A percentile compares a stretch with the other conserved stretches of the same genome.
Evolutionary conservation across 2,113 vertebrate species (phyloP).

Genomic region (Cnemophilus loriae): DNA sequence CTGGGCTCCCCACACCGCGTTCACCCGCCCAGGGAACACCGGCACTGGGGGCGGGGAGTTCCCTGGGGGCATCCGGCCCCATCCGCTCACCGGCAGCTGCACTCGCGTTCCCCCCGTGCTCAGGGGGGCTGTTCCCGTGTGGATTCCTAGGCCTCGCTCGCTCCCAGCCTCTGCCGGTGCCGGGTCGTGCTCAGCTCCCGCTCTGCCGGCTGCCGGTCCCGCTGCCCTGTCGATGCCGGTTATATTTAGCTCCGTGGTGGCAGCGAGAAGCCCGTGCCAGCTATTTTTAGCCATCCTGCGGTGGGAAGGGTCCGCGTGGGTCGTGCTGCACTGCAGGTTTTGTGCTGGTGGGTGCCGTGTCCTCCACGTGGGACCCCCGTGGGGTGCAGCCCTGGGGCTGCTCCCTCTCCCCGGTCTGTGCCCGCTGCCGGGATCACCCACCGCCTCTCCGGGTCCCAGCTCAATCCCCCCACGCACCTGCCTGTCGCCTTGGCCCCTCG

Average conservation of each 20-base stretch:
- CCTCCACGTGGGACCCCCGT: fast-evolving
- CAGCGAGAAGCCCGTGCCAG: not conserved
- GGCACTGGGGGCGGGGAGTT: not conserved
- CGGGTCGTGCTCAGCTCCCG: not conserved
- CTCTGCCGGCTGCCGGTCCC: not conserved
- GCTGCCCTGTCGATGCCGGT: not conserved
- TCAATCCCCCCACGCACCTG: fast-evolving
- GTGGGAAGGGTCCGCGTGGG: not conserved
- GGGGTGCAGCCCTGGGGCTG: not conserved
- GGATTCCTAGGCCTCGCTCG: not conserved
- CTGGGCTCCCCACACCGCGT: not conserved
- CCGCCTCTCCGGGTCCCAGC: fast-evolving
- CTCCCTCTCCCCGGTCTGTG: fast-evolving
- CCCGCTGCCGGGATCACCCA: not conserved
- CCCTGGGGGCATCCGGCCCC: not conserved
- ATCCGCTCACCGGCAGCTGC: not conserved
- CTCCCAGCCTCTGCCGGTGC: not conserved
- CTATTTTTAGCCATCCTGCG: conserved; percentile 32
- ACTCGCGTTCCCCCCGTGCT: not conserved
- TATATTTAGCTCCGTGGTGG: conserved; percentile 24
- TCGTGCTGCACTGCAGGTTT: conserved; percentile 33
- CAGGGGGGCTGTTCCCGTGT: fast-evolving
- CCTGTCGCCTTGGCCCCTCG: not conserved
- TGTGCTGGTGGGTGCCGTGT: not conserved
- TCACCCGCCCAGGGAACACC: not conserved